Base-by-base conservation (phyloP, 2,797 vertebrate species). In the Lacerta agilis region DNA sequence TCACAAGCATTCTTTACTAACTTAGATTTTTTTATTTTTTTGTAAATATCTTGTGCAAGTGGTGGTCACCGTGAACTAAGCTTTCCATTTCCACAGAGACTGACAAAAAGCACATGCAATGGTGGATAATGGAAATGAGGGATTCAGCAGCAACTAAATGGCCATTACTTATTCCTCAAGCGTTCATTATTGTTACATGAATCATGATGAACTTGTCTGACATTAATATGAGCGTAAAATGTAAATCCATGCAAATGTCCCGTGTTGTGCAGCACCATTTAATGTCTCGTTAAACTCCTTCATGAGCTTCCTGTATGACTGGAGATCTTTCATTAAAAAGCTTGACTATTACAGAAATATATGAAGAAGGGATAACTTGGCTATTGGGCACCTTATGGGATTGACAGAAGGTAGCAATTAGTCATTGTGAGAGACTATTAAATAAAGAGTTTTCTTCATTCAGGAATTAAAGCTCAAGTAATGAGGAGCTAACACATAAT, bases 211-310 rank as follows among this genome's bases (percentile, higher is more conserved):
- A 88, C 92, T 94, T 82, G 79, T 87, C 90, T 89, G 79, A 88
- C 72, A 87, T 93, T 94, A 93, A 93, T 93, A 91, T 86, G 90
- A 90, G 90, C 7, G 75, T 91, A 91, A 93, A 93, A 92, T 92
- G 87, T 86, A 94, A 92, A 93, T 94, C 72, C 75, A 91, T 93
- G 90, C 86, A 90, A 91, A 94, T 93, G n/a, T 91, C 89, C 73
- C 49, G 2, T 86, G 86, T 90, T 92, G 91, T 87, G 88, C 86
- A 76, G 85, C 71, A 81, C 91, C 33, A n/a, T 89, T 94, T 89
- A 90, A 90, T 76, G 79, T 90, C 55, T 88, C 0, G 1, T 89
- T 95, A 83, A 90, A 86, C 49, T 87, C 76, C 78, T 82, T 85
- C 83, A 76, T 84, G 88, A 93, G 87, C 83, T 90, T 80, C 79